Evolutionary conservation across 2,113 vertebrate genomes (phyloP).

Genomic region (Hiodon tergisus): DNA sequence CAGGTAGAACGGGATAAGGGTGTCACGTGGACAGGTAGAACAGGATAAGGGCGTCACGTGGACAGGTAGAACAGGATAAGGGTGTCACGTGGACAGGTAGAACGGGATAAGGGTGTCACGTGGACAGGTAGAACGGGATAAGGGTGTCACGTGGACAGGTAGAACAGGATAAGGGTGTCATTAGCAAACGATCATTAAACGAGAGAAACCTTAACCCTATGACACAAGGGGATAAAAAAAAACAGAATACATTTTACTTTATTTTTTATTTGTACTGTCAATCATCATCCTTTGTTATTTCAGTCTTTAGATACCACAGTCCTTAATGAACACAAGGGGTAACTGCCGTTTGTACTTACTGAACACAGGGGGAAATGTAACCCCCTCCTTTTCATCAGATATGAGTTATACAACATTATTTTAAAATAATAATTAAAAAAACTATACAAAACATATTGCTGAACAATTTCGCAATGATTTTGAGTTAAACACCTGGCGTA

Average conservation of each 20-base stretch:
- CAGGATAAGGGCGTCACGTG: too few relatives aligned
- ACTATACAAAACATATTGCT: neutral
- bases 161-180: too few relatives aligned
- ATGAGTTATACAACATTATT: neutral
- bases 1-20: too few relatives aligned
- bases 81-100: too few relatives aligned
- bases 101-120: too few relatives aligned
- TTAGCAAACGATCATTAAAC: too few relatives aligned
- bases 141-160: too few relatives aligned
- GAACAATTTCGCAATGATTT: neutral
- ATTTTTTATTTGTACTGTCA: slow-evolving; percentile 12
- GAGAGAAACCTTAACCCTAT: too few relatives aligned
- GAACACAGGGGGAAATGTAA: neutral
- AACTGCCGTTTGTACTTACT: neutral
- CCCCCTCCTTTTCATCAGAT: neutral
- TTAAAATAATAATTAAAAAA: neutral
- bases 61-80: too few relatives aligned
- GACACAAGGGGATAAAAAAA: neutral
- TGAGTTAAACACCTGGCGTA: neutral
- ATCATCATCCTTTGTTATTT: neutral
- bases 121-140: too few relatives aligned
- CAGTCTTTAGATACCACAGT: neutral
- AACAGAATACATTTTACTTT: neutral
- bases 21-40: too few relatives aligned
- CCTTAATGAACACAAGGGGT: too few relatives aligned